A percentile compares a stretch with the other conserved stretches of the same genome.
phyloP scores from a whole-genome alignment of 1,140 invertebrate genomes.

The Chrysomallon squamiferum region DNA sequence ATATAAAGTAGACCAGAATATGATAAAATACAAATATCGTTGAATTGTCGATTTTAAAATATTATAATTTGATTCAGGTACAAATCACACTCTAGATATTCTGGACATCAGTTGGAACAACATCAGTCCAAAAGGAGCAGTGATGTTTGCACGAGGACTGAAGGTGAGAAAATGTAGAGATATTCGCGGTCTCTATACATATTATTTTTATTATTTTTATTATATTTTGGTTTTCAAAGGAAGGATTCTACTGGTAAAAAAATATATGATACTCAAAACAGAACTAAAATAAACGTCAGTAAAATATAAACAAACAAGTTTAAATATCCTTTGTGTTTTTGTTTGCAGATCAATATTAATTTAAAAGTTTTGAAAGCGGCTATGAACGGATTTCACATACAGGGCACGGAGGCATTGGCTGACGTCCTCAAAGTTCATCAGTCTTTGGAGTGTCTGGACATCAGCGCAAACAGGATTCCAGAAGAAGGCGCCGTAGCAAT shows the following conservation, averaged over 20 bases:
- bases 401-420: conserved; percentile 37
- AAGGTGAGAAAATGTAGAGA: conserved; percentile 29
- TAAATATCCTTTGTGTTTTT: no score
- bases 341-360: conserved; percentile 43
- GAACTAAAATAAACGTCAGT: no score
- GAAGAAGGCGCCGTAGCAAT: conserved; percentile 38
- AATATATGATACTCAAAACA: no score
- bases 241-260: no score
- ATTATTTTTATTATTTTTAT: no score
- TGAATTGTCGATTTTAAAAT: no score
- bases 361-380: conserved; percentile 41
- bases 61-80: conserved; percentile 2
- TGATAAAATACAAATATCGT: no score
- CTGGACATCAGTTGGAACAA: conserved; percentile 55
- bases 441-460: conserved; percentile 41
- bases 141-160: conserved; percentile 39
- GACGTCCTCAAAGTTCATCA: conserved; percentile 41
- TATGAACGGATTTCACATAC: conserved; percentile 48
- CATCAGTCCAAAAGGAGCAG: conserved; percentile 46
- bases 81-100: conserved; percentile 41
- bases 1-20: no score
- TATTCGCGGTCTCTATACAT: no score
- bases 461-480: conserved; percentile 48
- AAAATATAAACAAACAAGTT: no score
- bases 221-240: no score